Conservation (phyloP, 2,888 invertebrate genomes). For the Cybosia mesomella region DNA sequence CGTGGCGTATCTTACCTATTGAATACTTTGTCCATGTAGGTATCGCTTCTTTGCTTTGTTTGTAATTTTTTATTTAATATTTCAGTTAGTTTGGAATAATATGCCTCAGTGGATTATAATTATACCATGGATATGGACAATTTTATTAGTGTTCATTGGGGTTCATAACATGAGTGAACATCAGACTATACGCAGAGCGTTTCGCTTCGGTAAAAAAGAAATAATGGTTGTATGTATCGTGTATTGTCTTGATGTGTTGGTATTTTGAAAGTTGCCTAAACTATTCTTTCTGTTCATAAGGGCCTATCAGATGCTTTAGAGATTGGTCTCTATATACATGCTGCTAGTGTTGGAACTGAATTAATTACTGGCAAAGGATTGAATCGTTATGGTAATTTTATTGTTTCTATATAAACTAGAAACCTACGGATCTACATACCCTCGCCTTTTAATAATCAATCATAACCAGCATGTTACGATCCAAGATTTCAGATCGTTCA, state of each 20-base stretch:
- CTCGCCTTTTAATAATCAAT: not conserved
- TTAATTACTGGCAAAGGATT: slow-evolving; percentile 78
- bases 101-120: slow-evolving; percentile 63
- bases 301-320: slow-evolving; percentile 70
- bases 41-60: not conserved
- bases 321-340: slow-evolving; percentile 76
- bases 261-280: not conserved
- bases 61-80: slow-evolving; percentile 21
- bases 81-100: slow-evolving; percentile 79
- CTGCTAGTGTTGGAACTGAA: slow-evolving; percentile 75
- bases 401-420: not conserved
- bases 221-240: slow-evolving; percentile 64
- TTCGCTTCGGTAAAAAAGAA: slow-evolving; percentile 66
- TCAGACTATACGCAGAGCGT: slow-evolving; percentile 52
- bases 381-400: slow-evolving; percentile 71
- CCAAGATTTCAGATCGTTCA: too few species aligned
- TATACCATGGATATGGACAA: slow-evolving; percentile 71
- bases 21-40: not conserved
- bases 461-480: too few species aligned
- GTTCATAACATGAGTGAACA: not conserved
- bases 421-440: not conserved
- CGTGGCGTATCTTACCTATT: too few species aligned
- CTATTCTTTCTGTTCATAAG: slow-evolving; percentile 47
- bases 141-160: slow-evolving; percentile 47
- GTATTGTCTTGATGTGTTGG: not conserved